Conservation (phyloP, 2,113 vertebrate species). For the Alligator sinensis region DNA sequence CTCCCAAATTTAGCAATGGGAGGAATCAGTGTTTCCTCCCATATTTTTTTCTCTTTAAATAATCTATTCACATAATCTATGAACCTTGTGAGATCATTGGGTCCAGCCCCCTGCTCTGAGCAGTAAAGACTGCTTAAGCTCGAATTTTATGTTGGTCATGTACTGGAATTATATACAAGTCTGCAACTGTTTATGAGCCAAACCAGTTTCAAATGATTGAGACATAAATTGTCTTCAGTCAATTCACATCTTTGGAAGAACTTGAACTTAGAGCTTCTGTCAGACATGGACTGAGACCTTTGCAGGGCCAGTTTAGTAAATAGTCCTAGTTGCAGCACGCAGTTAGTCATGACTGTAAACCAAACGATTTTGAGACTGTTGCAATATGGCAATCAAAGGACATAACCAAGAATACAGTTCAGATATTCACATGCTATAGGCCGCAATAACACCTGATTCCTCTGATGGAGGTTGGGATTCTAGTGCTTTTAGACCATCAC, state of each 20-base stretch:
- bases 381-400: not conserved
- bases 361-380: accelerated
- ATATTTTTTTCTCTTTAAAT: not conserved
- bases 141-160: not conserved
- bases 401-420: accelerated
- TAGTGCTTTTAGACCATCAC: not conserved
- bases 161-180: not conserved
- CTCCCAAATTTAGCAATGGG: not conserved
- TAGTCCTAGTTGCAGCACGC: accelerated
- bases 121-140: no score
- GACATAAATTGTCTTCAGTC: accelerated
- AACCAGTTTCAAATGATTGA: accelerated
- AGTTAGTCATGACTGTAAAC: accelerated
- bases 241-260: not conserved
- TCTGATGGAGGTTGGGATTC: not conserved
- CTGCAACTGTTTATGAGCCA: not conserved
- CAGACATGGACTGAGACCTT: no score
- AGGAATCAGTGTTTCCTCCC: conserved; percentile 9
- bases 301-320: not conserved
- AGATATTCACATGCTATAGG: accelerated
- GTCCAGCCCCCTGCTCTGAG: no score
- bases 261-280: not conserved
- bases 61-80: not conserved
- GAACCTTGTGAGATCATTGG: no score
- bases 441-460: not conserved